These are phyloP conservation scores for Erynnis tages DNA, from an alignment of 2,888 invertebrate species.

Conservation along the genomic window DNA sequence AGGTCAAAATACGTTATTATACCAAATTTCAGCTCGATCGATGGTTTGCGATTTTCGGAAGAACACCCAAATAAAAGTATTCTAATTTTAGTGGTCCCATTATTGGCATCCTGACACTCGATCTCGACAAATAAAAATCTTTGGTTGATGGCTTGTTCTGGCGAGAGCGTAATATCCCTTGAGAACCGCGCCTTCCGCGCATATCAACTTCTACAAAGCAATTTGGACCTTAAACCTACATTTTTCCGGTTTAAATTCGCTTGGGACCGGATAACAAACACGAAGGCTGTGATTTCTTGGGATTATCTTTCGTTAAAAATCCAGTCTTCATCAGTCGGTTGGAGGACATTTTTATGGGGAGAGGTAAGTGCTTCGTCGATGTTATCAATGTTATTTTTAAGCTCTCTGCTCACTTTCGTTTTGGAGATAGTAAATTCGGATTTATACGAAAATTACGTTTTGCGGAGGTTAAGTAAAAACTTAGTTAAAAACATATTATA, in stretches of 20 bases:
- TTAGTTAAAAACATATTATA: too few species aligned
- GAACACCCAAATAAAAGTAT: too few species aligned
- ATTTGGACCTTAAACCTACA: constrained; percentile 14
- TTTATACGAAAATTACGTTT: too few species aligned
- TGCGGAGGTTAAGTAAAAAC: too few species aligned
- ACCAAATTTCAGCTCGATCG: too few species aligned
- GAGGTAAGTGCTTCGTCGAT: constrained; percentile 20
- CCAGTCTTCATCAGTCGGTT: constrained; percentile 38
- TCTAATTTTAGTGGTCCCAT: too few species aligned
- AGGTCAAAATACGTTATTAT: too few species aligned
- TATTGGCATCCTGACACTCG: too few species aligned
- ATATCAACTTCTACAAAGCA: constrained; percentile 25
- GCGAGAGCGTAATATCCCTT: constrained; percentile 39
- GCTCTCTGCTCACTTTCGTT: constrained; percentile 1
- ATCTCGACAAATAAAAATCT: too few species aligned
- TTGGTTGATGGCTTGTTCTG: constrained; percentile 39
- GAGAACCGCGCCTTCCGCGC: constrained; percentile 34
- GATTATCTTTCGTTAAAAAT: constrained; percentile 44
- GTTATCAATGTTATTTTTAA: constrained; percentile 18
- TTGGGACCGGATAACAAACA: constrained; percentile 31
- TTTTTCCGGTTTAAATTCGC: constrained; percentile 7
- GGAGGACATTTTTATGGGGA: constrained; percentile 35
- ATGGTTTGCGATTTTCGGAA: too few species aligned
- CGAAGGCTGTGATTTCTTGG: constrained; percentile 40
- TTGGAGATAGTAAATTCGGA: not conserved